Evolutionary conservation across 2,113 vertebrate species (phyloP), one percentile per base, ranked within the genome.

Genomic region (Pimephales promelas): DNA sequence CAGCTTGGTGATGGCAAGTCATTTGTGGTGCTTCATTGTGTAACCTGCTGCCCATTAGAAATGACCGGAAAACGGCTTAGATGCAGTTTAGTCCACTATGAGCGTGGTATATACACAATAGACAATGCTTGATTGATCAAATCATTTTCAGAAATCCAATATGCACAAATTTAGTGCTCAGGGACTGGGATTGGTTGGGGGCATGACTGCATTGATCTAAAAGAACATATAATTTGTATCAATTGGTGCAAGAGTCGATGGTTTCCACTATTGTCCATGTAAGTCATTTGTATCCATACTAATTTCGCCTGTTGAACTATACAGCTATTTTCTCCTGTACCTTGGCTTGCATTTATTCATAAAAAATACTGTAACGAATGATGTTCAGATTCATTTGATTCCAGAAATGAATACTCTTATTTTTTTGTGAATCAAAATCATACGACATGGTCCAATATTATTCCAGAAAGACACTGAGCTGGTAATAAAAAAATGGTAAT

Each of bases 21-120:
- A 81, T 81, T 68, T 66, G 62, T 81, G 79, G 61, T 56, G 20
- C 62, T 81, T 56, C 43, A 34, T 14, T 66, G 79, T 66, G 24
- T 79, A 57, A 59, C 56, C 72, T 43, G 8, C 24, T 52, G 43
- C 2, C 62, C 57, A 66, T 78, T 64, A 20, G 76, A 36, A 86
- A 66, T 57, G 85, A 73, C 62, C 54, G 18, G 68, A 54, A 66
- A 64, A 54, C 49, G 22, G 28, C 79, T 81, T 81, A 31, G 62
- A 56, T 40, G 20, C 31, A n/a, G 45, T 81, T 70, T 40, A 70
- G 45, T 81, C 45, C 59, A 31, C 16, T 2, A 45, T 79, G 59
- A 49, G 40, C 18, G 2, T 79, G 56, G 54, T 40, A 59, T 74
- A 80, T 22, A 11, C 5, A 9, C 40, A 61, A 34, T 28, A 64